Evolutionary conservation across 2,888 invertebrate genomes (phyloP), one percentile per base, ranked within the genome.

Genomic region (Drosophila ezoana): DNA sequence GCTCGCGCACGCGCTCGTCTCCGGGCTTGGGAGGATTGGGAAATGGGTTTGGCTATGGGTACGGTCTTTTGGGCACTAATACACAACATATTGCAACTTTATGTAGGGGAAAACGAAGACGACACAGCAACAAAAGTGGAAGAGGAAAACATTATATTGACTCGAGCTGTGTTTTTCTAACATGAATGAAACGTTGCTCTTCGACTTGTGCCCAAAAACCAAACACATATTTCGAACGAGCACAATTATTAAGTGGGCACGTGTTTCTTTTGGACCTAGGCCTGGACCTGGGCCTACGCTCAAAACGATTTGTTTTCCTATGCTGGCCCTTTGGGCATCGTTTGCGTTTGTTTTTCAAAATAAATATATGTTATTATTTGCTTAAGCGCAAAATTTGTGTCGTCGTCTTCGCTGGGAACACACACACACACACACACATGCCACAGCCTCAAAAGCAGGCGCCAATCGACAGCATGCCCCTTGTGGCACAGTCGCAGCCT

Each of bases 11-110:
- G 81, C 86, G 79, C 79, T 61, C 54, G 54, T 18, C 48, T 58
- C 14, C 49, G 35, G 43, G 9, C 53, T 28, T 1, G 8, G n/a
- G n/a, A 28, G 49, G 57, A 38, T 41, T 44, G 60, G 57, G 48
- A 28, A 11, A 35, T 68, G 53, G 48, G 16, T 45, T 44, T 48
- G 61, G 32, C 35, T 48, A 16, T 51, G 37, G 38, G 35, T 37
- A 20, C 14, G 14, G 8, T 8, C 28, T 18, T 40, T 18, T 33
- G 32, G 16, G 18, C 47, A 49, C 66, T 89, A 89, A 89, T 89
- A 64, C 89, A 72, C 74, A 87, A 90, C 90, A 90, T 87, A 90
- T 89, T 89, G 87, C 52, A 87, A 68, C 75, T 87, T 89, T 76
- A 64, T 87, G 86, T 41, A 67, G 64, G 64, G 79, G 66, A 69